Percentiles rank a stretch among this genome's conserved stretches.
Evolutionary conservation across 2,797 vertebrate genomes (phyloP).

Genomic region (Enteromius anoplus): DNA sequence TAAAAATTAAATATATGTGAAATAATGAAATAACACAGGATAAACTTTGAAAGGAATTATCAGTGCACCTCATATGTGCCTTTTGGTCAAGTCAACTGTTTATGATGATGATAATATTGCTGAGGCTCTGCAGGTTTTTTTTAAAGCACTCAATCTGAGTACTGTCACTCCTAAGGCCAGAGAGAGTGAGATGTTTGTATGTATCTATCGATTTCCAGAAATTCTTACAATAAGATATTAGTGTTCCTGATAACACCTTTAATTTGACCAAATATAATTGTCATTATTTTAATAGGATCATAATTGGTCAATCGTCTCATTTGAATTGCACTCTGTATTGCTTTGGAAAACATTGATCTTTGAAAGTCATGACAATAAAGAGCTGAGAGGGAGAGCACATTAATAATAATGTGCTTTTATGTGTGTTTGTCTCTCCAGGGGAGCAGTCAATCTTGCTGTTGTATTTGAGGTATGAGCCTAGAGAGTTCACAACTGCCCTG

Average conservation of each 20-base stretch:
- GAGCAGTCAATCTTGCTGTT: slow-evolving; percentile 67
- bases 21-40: background rate
- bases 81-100: slow-evolving; percentile 41
- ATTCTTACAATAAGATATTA: slow-evolving; percentile 4
- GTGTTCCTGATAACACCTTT: background rate
- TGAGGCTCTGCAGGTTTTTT: slow-evolving; percentile 40
- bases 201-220: background rate
- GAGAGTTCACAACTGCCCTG: slow-evolving; percentile 67
- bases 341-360: slow-evolving; percentile 27
- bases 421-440: slow-evolving; percentile 63
- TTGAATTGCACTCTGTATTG: background rate
- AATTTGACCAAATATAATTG: background rate
- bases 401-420: slow-evolving; percentile 57
- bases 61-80: slow-evolving; percentile 27
- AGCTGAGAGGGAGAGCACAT: slow-evolving; percentile 28
- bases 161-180: slow-evolving; percentile 40
- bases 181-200: background rate
- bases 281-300: background rate
- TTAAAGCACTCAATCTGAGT: slow-evolving; percentile 42
- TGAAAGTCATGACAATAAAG: slow-evolving; percentile 16
- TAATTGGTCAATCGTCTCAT: background rate
- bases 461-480: slow-evolving; percentile 69
- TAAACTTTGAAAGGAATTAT: slow-evolving; percentile 30
- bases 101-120: slow-evolving; percentile 53
- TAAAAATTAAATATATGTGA: background rate